Base-by-base conservation (phyloP, 1,140 invertebrate genomes). In the Drosophila grimshawi region DNA sequence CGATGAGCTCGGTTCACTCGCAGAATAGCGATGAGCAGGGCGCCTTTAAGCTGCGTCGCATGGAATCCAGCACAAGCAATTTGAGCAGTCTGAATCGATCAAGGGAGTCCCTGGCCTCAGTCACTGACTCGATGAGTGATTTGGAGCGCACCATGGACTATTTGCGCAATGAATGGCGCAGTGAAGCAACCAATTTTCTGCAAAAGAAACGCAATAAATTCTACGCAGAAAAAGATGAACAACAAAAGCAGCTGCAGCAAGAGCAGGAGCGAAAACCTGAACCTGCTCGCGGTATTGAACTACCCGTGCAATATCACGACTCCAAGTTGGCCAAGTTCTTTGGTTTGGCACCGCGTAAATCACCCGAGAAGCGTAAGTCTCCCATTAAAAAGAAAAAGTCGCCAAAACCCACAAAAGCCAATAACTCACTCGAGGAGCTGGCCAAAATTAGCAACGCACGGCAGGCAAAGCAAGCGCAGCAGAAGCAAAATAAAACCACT, bases 91-190 rank as follows among this genome's bases (percentile, higher is more conserved):
- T 91, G 2, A 86, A 78, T 48, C 85, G 82, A 0, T 91, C 90
- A 2, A 43, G 85, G 10, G 91, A 92, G 32, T 92, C 91, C 0
- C 8, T 88, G 6, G 80, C 57, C 11, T 89, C 80, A 2, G 55
- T 32, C 7, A 78, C 74, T 29, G 91, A 92, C 10, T 82, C 80
- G 0, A 75, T 92, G 74, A 92, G 81, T 49, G 91, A 92, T 68
- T 61, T 92, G 46, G 91, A 92, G 48, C 82, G 71, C 19, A 92
- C 91, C 2, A 92, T 92, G 90, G 91, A 92, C 8, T 91, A 92
- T 48, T 71, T 92, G 56, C 80, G 90, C 39, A 83, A 86, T 3
- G 91, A 91, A 60, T 92, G 91, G 91, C 90, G 90, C 29, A 92
- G 66, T 49, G 91, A 92, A 45, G 91, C 91, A 4, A 91, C 91